Evolutionary conservation across 2,797 vertebrate species (phyloP).

Genomic region (Xenops minutus): DNA sequence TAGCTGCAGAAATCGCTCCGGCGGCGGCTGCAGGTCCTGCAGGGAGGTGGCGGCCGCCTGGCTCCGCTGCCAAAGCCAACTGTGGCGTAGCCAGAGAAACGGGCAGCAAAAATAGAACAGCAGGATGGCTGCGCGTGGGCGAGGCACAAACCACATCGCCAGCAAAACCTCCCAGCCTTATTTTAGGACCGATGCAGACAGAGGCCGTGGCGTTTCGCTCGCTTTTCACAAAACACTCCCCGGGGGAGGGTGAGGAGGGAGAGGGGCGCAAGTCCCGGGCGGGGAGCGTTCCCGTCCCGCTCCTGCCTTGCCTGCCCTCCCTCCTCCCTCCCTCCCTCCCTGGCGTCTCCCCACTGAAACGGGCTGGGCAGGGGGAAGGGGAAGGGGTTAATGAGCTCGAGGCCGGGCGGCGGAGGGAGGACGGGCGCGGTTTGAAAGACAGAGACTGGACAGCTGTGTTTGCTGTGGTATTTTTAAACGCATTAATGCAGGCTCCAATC

Average conservation of each 20-base stretch:
- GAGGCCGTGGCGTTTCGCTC: conserved; percentile 64
- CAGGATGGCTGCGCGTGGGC: conserved; percentile 92
- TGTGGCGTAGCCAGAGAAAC: conserved; percentile 84
- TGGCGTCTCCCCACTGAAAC: background rate
- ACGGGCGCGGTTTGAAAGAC: conserved; percentile 77
- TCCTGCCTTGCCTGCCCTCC: background rate
- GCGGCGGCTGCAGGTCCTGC: conserved; percentile 61
- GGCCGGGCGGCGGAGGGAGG: conserved; percentile 61
- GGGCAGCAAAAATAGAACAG: conserved; percentile 89
- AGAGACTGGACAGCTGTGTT: conserved; percentile 97
- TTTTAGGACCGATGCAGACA: conserved; percentile 73
- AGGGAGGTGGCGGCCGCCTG: conserved; percentile 65
- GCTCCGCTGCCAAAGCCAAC: conserved; percentile 71
- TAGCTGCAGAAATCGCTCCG: conserved; percentile 25
- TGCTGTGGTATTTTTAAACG: conserved; percentile 99
- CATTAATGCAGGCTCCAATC: conserved; percentile 99
- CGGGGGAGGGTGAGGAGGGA: background rate
- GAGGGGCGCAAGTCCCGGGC: background rate
- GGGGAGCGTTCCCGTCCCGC: background rate
- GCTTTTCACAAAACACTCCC: conserved; percentile 18
- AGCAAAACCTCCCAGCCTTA: conserved; percentile 83
- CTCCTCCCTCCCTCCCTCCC: background rate
- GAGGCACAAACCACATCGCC: conserved; percentile 93
- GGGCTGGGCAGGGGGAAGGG: conserved; percentile 28
- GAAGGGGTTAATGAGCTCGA: conserved; percentile 73